Conservation (phyloP, 2,888 invertebrate species). For the Dilophus febrilis region DNA sequence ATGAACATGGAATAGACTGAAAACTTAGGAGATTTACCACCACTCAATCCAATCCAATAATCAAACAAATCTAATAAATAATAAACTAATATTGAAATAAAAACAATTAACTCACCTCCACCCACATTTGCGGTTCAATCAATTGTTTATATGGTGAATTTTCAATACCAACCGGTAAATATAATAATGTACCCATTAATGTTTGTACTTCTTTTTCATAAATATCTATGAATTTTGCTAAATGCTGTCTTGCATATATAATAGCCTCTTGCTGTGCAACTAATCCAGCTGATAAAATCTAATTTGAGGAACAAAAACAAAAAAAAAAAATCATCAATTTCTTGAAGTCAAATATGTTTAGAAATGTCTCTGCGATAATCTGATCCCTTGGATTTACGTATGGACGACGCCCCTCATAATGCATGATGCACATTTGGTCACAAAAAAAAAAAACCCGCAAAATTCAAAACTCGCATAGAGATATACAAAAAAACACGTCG, state of each 20-base stretch:
- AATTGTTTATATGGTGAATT: conserved; percentile 64
- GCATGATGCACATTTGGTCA: too few relatives aligned
- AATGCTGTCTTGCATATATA: conserved; percentile 66
- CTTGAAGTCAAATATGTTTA: neutral
- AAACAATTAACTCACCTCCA: conserved; percentile 27
- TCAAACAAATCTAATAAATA: too few relatives aligned
- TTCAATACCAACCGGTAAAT: conserved; percentile 57
- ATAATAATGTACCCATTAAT: conserved; percentile 72
- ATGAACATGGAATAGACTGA: too few relatives aligned
- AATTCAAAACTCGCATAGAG: too few relatives aligned
- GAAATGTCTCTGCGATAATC: neutral
- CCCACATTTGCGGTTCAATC: conserved; percentile 59
- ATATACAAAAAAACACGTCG: too few relatives aligned
- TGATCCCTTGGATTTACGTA: too few relatives aligned
- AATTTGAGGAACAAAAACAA: neutral
- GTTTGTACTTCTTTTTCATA: conserved; percentile 72
- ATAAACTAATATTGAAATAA: too few relatives aligned
- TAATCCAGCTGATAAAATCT: conserved; percentile 17
- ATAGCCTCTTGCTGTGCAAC: conserved; percentile 67
- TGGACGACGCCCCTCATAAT: too few relatives aligned
- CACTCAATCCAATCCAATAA: too few relatives aligned
- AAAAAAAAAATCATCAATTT: neutral
- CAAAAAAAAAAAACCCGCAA: too few relatives aligned
- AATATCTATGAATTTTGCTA: conserved; percentile 59
- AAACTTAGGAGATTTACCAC: too few relatives aligned